Conservation (phyloP, 2,888 invertebrate species). For the Eupithecia subumbrata region DNA sequence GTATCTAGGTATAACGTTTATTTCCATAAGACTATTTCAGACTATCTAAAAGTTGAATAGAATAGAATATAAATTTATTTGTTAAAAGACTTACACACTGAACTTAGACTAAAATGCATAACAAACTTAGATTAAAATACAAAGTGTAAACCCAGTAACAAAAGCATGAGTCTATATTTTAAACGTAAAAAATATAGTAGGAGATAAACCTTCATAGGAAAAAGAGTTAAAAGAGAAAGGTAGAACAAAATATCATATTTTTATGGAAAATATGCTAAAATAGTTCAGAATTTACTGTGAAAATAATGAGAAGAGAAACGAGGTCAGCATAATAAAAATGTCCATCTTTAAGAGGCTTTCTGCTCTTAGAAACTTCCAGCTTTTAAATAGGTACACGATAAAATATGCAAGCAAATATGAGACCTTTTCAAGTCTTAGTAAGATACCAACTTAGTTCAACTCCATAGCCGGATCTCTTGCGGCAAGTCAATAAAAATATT, state of each 20-base stretch:
- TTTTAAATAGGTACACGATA: not conserved
- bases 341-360: not conserved
- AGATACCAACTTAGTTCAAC: not conserved
- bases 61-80: too few relatives aligned
- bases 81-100: too few relatives aligned
- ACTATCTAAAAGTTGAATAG: not conserved
- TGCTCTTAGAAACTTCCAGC: not conserved
- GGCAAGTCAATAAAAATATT: not conserved
- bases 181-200: not conserved
- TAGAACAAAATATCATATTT: not conserved
- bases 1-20: not conserved
- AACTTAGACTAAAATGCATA: too few relatives aligned
- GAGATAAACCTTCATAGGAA: not conserved
- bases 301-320: not conserved
- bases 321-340: not conserved
- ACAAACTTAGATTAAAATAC: too few relatives aligned
- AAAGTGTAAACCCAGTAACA: too few relatives aligned
- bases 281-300: not conserved
- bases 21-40: not conserved
- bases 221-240: too few relatives aligned
- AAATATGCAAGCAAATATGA: not conserved
- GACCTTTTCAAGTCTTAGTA: not conserved
- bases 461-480: not conserved
- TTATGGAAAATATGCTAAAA: not conserved
- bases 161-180: not conserved